A percentile compares a stretch with the other conserved stretches of the same genome.
Evolutionary conservation across 2,888 invertebrate genomes (phyloP).

Genomic region (Drosophila bunnanda): DNA sequence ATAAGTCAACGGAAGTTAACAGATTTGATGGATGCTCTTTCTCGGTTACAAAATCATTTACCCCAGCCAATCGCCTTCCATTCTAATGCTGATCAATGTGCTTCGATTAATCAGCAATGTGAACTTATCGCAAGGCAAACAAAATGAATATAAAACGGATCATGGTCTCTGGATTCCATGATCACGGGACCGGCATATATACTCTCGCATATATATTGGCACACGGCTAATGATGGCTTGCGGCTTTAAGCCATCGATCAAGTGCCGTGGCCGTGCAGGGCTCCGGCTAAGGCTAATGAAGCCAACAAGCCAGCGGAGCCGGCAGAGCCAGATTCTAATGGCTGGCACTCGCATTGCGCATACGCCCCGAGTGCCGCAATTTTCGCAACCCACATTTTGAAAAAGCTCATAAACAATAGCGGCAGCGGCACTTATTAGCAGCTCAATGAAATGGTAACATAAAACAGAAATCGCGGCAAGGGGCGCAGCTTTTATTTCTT

Average conservation of each 20-base stretch:
- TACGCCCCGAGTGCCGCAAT: slow-evolving; percentile 55
- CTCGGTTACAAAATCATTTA: slow-evolving; percentile 14
- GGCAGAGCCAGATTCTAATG: slow-evolving; percentile 26
- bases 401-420: slow-evolving; percentile 65
- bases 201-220: slow-evolving; percentile 18
- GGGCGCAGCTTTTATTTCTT: slow-evolving; percentile 71
- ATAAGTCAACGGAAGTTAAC: slow-evolving; percentile 26
- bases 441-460: slow-evolving; percentile 73
- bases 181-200: slow-evolving; percentile 12
- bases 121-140: slow-evolving; percentile 31
- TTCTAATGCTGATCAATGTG: slow-evolving; percentile 32
- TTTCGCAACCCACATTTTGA: slow-evolving; percentile 67
- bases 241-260: slow-evolving; percentile 36
- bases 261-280: slow-evolving; percentile 23
- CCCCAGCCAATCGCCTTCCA: neutral
- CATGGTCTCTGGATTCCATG: slow-evolving; percentile 6
- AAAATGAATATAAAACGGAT: neutral
- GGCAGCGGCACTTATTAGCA: slow-evolving; percentile 70
- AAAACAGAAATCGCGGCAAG: slow-evolving; percentile 51
- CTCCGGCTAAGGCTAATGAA: slow-evolving; percentile 21
- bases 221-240: slow-evolving; percentile 43
- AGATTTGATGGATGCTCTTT: slow-evolving; percentile 27
- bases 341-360: slow-evolving; percentile 46
- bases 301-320: slow-evolving; percentile 13
- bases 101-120: slow-evolving; percentile 28